Evolutionary conservation across 2,888 invertebrate genomes (phyloP).

Genomic region (Mythimna loreyi): DNA sequence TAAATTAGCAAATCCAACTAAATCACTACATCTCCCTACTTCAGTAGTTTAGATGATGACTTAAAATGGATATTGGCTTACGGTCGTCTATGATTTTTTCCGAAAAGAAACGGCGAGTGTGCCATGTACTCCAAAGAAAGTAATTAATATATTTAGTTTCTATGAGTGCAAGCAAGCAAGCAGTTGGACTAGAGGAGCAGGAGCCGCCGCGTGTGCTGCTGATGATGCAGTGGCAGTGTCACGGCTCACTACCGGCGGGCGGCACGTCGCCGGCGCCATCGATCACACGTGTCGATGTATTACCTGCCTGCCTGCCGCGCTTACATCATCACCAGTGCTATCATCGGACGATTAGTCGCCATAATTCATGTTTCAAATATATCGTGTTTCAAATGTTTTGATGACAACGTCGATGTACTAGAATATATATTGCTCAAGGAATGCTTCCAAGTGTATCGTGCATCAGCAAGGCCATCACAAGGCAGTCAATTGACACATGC

Average conservation of each 20-base stretch:
- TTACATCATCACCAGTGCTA: background rate
- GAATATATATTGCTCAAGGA: background rate
- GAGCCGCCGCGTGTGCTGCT: background rate
- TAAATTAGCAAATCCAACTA: too few species aligned
- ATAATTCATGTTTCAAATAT: conserved; percentile 3
- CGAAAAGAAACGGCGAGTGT: too few species aligned
- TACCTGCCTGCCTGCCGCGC: conserved; percentile 14
- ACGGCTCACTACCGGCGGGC: conserved; percentile 8
- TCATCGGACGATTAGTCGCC: conserved; percentile 10
- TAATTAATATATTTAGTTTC: too few species aligned
- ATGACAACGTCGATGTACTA: background rate
- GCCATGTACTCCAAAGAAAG: too few species aligned
- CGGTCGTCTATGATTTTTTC: too few species aligned
- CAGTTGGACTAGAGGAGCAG: too few species aligned
- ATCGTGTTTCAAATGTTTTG: conserved; percentile 3
- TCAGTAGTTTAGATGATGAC: too few species aligned
- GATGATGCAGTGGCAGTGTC: too few species aligned
- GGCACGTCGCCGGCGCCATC: conserved; percentile 22
- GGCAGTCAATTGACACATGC: conserved; percentile 4
- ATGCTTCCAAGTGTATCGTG: conserved; percentile 3
- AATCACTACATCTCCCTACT: too few species aligned
- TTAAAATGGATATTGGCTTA: too few species aligned
- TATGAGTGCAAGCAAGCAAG: too few species aligned
- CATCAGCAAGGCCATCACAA: conserved; percentile 13
- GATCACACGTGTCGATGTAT: conserved; percentile 19